Base-by-base conservation (phyloP, 2,113 vertebrate species). In the Callorhinus ursinus region DNA sequence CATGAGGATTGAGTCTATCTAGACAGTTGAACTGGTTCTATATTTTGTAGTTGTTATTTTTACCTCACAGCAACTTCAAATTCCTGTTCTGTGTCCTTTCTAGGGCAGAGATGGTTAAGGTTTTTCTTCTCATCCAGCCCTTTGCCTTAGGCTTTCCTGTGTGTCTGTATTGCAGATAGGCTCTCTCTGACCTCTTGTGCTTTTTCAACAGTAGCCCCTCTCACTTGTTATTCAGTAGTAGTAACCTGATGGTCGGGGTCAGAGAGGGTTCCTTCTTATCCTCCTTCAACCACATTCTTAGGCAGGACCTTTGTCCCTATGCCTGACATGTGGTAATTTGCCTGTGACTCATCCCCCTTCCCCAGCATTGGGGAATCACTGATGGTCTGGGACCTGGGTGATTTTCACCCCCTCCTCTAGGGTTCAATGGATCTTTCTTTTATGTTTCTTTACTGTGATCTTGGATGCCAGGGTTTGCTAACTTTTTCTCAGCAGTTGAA, bases 81-180 rank as follows among this genome's bases (percentile, higher is more conserved):
- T 84, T 51, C 18, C 49, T 77, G 19, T 51, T 61, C 13, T 51
- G 1, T 93, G 67, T 51, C 2, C 26, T 42, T 79, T 26, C n/a
- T 51, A 80, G 7, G 39, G 3, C 19, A 26, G 6, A 12, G 24
- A 8, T 57, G 18, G 36, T 76, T 88, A 57, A 24, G 16, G 4
- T 5, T 1, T 4, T 2, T 4, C 28, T 24, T 13, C 9, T 63
- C 26, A 12, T 46, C 3, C 11, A n/a, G 14, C 10, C 16, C 33
- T 69, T 63, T 36, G 5, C 72, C 8, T 87, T 94, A 28, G 55
- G 3, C 26, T 26, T 59, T 67, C 26, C 6, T 51, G 2, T 57
- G 19, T 24, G 16, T 77, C 65, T 82, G 0, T 33, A 46, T 11
- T 26, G 12, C 42, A 39, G 53, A 53, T 18, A 31, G 18, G 13